A percentile compares a stretch with the other conserved stretches of the same genome.
Evolutionary conservation across 1,140 invertebrate species (phyloP).

Genomic region (Solen grandis): DNA sequence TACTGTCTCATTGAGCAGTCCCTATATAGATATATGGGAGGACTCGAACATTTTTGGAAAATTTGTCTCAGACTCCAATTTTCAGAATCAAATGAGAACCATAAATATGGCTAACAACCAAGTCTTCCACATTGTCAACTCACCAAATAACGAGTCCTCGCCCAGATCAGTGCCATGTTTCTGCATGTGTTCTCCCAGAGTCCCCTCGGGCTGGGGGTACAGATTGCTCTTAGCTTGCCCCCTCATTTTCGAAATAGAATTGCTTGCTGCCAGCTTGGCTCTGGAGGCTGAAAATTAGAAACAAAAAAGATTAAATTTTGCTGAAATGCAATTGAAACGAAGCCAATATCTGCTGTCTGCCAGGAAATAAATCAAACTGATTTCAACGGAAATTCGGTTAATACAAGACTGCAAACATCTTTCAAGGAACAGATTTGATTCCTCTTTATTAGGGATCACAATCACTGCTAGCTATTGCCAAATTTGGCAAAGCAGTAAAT

Average conservation of each 20-base stretch:
- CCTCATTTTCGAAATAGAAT: slow-evolving; percentile 84
- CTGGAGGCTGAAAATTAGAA: slow-evolving; percentile 75
- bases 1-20: too few species aligned
- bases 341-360: not conserved
- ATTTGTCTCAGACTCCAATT: too few species aligned
- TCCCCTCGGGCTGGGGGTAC: slow-evolving; percentile 99
- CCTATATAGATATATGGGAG: too few species aligned
- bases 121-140: slow-evolving; percentile 74
- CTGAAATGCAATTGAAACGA: not conserved
- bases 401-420: too few species aligned
- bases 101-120: too few species aligned
- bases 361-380: not conserved
- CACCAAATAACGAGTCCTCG: slow-evolving; percentile 95
- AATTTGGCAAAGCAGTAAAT: too few species aligned
- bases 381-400: not conserved
- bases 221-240: slow-evolving; percentile 85
- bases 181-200: slow-evolving; percentile 97
- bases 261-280: slow-evolving; percentile 80
- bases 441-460: too few species aligned
- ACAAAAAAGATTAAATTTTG: not conserved
- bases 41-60: too few species aligned
- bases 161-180: slow-evolving; percentile 97
- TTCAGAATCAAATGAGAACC: too few species aligned
- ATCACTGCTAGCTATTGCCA: too few species aligned
- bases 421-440: too few species aligned